A percentile compares a stretch with the other conserved stretches of the same genome.
Conservation (phyloP, 2,113 vertebrate genomes). For the Tychaedon coryphoeus region DNA sequence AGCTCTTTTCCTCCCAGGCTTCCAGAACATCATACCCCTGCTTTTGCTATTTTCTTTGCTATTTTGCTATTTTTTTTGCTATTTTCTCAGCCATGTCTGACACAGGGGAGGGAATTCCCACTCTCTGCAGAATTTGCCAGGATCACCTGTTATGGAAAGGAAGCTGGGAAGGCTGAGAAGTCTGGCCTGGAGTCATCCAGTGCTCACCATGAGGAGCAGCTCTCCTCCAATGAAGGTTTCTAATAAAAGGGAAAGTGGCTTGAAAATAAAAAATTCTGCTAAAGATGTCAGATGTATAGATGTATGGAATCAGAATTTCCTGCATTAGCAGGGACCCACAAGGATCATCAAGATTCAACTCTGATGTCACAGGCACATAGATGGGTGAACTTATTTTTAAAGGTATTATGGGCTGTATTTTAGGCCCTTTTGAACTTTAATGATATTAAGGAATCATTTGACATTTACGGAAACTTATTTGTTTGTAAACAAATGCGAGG, state of each 20-base stretch:
- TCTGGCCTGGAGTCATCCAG: background rate
- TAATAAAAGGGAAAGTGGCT: background rate
- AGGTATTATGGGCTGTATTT: background rate
- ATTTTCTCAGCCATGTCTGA: background rate
- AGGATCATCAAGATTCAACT: background rate
- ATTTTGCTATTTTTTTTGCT: too few species aligned
- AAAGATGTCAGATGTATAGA: too few species aligned
- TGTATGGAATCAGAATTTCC: too few species aligned
- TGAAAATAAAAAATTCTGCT: background rate
- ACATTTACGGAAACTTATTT: background rate
- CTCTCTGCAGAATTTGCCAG: background rate
- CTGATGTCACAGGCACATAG: background rate
- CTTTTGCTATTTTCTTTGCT: too few species aligned
- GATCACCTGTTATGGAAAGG: background rate
- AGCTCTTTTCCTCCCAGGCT: background rate
- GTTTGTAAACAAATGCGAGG: background rate
- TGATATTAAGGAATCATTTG: background rate
- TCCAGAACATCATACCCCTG: background rate
- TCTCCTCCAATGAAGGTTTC: background rate
- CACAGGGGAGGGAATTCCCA: background rate
- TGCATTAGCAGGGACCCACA: too few species aligned
- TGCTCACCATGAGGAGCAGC: background rate
- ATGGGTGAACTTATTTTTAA: background rate
- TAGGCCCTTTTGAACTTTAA: background rate
- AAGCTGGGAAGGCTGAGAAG: background rate